Percentiles rank a stretch among this genome's conserved stretches.
phyloP scores from a whole-genome alignment of 2,888 invertebrate species.

The Periphyllus acericola region DNA sequence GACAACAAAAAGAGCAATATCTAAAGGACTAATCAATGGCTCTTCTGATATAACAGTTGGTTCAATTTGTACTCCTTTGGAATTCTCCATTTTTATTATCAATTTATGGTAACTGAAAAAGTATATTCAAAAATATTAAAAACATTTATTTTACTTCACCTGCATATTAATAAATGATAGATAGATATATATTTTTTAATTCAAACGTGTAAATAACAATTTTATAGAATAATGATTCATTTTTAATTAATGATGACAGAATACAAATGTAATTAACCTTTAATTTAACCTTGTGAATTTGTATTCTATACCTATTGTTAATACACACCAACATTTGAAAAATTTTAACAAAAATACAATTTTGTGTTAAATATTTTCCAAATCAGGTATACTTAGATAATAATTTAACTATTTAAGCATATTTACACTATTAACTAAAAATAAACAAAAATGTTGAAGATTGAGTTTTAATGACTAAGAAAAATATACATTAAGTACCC shows the following conservation, averaged over 20 bases:
- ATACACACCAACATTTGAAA: neutral
- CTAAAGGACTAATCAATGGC: conserved; percentile 79
- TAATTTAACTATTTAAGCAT: no score
- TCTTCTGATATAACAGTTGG: conserved; percentile 68
- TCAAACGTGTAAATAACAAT: neutral
- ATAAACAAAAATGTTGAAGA: neutral
- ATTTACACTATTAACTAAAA: no score
- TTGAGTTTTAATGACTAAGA: neutral
- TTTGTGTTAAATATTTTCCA: neutral
- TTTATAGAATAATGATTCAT: conserved; percentile 10
- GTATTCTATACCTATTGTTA: conserved; percentile 2
- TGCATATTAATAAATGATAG: neutral
- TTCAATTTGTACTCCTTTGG: conserved; percentile 15
- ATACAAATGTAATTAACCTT: conserved; percentile 48
- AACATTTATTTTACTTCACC: neutral
- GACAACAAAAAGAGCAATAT: conserved; percentile 77
- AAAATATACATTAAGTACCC: neutral
- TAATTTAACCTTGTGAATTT: conserved; percentile 33
- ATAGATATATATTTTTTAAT: neutral
- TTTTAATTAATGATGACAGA: conserved; percentile 9
- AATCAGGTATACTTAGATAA: neutral
- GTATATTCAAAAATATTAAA: neutral
- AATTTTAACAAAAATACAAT: neutral
- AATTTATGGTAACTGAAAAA: conserved; percentile 23
- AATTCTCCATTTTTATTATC: conserved; percentile 40